Percentiles rank a stretch among this genome's conserved stretches.
Conservation (phyloP, 2,888 invertebrate genomes). For the Macropis europaea region DNA sequence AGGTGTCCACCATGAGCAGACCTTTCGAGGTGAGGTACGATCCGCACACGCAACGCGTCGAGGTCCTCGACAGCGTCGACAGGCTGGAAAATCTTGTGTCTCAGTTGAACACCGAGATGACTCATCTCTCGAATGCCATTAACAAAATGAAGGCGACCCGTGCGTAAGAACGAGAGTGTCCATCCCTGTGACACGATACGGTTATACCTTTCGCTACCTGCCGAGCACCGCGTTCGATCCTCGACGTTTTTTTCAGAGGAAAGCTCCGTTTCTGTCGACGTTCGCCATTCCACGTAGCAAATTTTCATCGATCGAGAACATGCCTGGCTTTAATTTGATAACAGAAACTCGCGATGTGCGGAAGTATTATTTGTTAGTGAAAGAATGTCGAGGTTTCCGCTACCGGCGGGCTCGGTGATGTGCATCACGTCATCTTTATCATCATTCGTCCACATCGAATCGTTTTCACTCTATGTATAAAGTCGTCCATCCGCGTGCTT, state of each 20-base stretch:
- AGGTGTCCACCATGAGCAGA: constrained; percentile 90
- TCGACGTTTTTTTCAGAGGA: not conserved
- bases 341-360: not conserved
- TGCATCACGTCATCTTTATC: constrained; percentile 30
- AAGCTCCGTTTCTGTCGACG: not conserved
- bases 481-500: constrained; percentile 60
- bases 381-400: constrained; percentile 21
- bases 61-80: constrained; percentile 95
- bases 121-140: constrained; percentile 93
- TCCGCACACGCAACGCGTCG: constrained; percentile 98
- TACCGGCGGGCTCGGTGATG: constrained; percentile 36
- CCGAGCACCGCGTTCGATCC: constrained; percentile 29
- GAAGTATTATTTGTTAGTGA: not conserved
- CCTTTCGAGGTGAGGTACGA: constrained; percentile 98
- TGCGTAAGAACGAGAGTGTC: constrained; percentile 67
- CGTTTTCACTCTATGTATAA: constrained; percentile 67
- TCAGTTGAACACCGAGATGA: constrained; percentile 92
- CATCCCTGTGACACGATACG: constrained; percentile 24
- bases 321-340: too few relatives aligned
- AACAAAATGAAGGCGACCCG: constrained; percentile 89
- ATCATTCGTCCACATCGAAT: constrained; percentile 44
- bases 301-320: not conserved
- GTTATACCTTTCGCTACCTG: constrained; percentile 34
- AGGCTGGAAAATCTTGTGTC: constrained; percentile 91
- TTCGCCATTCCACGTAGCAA: not conserved